phyloP scores from a whole-genome alignment of 2,888 invertebrate genomes.

The Acleris sparsana region DNA sequence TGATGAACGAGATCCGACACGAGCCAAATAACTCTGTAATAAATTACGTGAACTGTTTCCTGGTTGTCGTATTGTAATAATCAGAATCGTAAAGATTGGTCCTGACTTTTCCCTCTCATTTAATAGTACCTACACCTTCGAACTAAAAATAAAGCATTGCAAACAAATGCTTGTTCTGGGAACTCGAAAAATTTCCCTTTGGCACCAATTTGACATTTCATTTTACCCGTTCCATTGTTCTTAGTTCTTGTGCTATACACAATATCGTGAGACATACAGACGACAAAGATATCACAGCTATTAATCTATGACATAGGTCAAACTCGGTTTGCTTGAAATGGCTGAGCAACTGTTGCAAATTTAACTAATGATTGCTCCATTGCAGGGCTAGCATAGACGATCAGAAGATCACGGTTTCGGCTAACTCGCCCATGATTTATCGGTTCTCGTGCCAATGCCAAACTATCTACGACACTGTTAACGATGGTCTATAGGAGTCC shows the following conservation, averaged over 20 bases:
- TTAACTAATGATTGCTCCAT: slow-evolving; percentile 66
- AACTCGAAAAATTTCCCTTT: slow-evolving; percentile 48
- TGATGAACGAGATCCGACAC: slow-evolving; percentile 3
- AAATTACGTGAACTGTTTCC: neutral
- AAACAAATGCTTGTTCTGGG: slow-evolving; percentile 21
- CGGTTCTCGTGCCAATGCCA: slow-evolving; percentile 30
- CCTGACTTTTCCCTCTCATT: slow-evolving; percentile 48
- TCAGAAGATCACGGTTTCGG: slow-evolving; percentile 20
- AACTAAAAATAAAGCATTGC: slow-evolving; percentile 42
- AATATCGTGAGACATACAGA: slow-evolving; percentile 31
- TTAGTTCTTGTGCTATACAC: slow-evolving; percentile 28
- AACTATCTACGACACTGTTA: slow-evolving; percentile 24
- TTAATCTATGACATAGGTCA: slow-evolving; percentile 50
- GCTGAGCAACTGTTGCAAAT: slow-evolving; percentile 68
- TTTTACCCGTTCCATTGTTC: slow-evolving; percentile 37
- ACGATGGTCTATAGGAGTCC: slow-evolving; percentile 19
- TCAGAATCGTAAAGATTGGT: slow-evolving; percentile 27
- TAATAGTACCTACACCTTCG: slow-evolving; percentile 40
- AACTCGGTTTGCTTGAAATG: slow-evolving; percentile 49
- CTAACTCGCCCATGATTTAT: slow-evolving; percentile 32
- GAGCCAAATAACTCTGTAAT: neutral
- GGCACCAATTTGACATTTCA: slow-evolving; percentile 42
- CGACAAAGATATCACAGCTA: slow-evolving; percentile 35
- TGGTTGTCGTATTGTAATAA: neutral
- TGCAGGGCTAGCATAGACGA: slow-evolving; percentile 52